phyloP scores from a whole-genome alignment of 2,797 vertebrate genomes.

The Scleropages formosus region DNA sequence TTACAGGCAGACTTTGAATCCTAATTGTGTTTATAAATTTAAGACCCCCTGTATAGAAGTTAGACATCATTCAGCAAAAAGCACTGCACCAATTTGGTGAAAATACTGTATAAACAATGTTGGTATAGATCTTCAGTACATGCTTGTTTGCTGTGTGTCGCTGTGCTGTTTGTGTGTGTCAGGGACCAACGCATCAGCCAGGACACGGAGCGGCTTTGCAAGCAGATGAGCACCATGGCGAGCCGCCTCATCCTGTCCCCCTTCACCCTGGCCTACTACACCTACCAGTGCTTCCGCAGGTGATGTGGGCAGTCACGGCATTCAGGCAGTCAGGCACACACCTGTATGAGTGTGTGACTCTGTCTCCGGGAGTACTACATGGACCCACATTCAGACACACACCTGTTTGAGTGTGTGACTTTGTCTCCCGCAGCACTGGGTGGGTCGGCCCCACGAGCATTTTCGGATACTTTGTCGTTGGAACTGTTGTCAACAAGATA shows the following conservation, averaged over 20 bases:
- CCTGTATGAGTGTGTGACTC: neutral
- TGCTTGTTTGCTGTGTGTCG: neutral
- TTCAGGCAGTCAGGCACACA: neutral
- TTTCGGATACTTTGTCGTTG: slow-evolving; percentile 87
- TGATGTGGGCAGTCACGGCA: slow-evolving; percentile 45
- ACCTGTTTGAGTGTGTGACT: neutral
- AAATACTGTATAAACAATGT: neutral
- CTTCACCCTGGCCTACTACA: slow-evolving; percentile 89
- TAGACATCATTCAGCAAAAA: too few species aligned
- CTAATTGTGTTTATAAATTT: too few species aligned
- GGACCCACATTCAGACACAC: neutral
- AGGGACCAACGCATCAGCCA: slow-evolving; percentile 98
- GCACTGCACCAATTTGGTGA: too few species aligned
- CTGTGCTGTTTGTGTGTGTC: slow-evolving; percentile 25
- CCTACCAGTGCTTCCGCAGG: slow-evolving; percentile 90
- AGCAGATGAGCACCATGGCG: slow-evolving; percentile 87
- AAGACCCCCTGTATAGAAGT: too few species aligned
- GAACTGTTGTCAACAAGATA: slow-evolving; percentile 83
- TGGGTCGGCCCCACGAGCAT: slow-evolving; percentile 91
- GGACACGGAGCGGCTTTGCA: slow-evolving; percentile 89
- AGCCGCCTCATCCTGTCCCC: slow-evolving; percentile 85
- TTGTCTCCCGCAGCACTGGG: slow-evolving; percentile 74
- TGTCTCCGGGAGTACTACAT: too few species aligned
- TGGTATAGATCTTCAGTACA: neutral
- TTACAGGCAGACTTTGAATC: too few species aligned